Base-by-base conservation (phyloP, 2,113 vertebrate genomes). In the Sebastes schlegelii region DNA sequence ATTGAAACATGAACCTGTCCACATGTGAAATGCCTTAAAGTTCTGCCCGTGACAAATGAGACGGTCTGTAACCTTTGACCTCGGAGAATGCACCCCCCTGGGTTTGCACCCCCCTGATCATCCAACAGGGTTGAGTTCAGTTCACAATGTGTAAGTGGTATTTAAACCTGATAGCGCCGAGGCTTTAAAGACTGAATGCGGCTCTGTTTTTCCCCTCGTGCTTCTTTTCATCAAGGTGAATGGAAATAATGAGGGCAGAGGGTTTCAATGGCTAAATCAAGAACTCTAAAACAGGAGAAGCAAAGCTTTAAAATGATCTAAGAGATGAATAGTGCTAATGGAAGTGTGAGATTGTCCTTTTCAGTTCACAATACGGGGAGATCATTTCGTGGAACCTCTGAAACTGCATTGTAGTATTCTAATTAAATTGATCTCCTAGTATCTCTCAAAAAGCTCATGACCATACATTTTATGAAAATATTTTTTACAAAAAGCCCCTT, bases 191-290 rank as follows among this genome's bases (percentile, higher is more conserved):
- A 78, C 80, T 86, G 78, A 86, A 76, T 42, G 17, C 48, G 80
- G 92, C 90, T 92, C 82, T 89, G 75, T 83, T 91, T 92, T 92
- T 93, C 87, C 86, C 12, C 84, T 89, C 88, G 68, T 83, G 76
- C 84, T 88, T 75, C 79, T 90, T 89, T 86, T 93, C 83, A 92
- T 83, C 52, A 81, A 91, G 86, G 74, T 86, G 86, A 90, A 90
- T 90, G 89, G 88, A 91, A 93, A 93, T 88, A 85, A 89, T 90
- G 82, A 84, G 84, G 62, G 61, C 49, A 62, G 68, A 70, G 73
- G 68, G 82, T 81, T 85, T 80, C 42, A 58, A 46, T 7, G 17
- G 81, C 86, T 90, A 87, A 88, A 91, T 77, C 76, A 85, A 86
- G 85, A 89, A 86, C 64, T 84, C 75, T 79, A 82, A 83, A 90